Base-by-base conservation (phyloP, 1,140 invertebrate species). In the Hesperophylax magnus region DNA sequence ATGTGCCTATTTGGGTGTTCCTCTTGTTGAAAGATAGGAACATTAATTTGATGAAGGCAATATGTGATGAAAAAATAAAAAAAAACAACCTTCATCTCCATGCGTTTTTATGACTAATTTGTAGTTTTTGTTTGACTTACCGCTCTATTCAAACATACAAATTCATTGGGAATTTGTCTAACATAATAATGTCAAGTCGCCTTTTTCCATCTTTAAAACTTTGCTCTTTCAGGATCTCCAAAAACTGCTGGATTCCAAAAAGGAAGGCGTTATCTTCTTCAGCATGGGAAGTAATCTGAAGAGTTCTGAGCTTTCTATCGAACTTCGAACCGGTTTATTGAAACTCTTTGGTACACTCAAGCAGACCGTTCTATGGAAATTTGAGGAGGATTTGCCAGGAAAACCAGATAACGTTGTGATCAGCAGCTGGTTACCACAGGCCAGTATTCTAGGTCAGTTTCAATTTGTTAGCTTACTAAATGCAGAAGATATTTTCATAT, bases 401-500 rank as follows among this genome's bases (percentile, higher is more conserved):
- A 86, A 91, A 52, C 90, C 93, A 0, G 63, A 86, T 0, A 95
- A 96, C 87, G 90, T 96, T 0, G 90, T 92, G 82, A 85, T 94
- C 2, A 87, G 89, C 5, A 91, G 92, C 61, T 95, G 94, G 94
- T 88, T 94, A 2, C 94, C 94, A 0, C 94, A 96, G 81, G 91
- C 90, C 31, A 93, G 94, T 84, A 89, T 95, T 82, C 86, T 95
- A 67, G 90, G 85, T 79, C 15, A 63, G 72, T 17, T 65, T 65
- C 11, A 58, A 58, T 3, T 56, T 56, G 7, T 31, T 31, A 31
- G 27, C 6, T 3, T 9, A 8, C 4, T 8, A 39, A 1, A 5
- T 39, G 34, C 34, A 39, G 7, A 39, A 39, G 34, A 1, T 39
- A 8, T 39, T 39, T 39, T 31, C 7, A 31, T 3, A 8, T n/a